Evolutionary conservation across 2,888 invertebrate species (phyloP).

Genomic region (Apantesis nais): DNA sequence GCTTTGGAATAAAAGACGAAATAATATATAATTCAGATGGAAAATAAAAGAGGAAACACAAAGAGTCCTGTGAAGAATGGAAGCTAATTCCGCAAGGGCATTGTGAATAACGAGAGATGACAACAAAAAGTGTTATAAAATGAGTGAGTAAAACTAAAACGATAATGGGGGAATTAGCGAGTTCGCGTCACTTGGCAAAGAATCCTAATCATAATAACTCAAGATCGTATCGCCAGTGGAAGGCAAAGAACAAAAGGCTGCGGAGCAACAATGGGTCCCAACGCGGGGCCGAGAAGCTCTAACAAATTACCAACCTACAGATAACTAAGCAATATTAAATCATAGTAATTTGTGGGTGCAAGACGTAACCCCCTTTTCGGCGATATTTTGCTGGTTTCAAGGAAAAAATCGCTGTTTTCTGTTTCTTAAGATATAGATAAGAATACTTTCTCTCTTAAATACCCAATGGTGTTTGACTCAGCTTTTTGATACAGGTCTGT

Average conservation of each 20-base stretch:
- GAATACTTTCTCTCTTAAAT: slow-evolving; percentile 13
- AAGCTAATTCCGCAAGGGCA: slow-evolving; percentile 27
- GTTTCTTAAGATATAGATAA: slow-evolving; percentile 56
- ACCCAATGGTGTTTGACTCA: background rate
- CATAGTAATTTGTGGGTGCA: slow-evolving; percentile 84
- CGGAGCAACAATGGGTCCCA: slow-evolving; percentile 81
- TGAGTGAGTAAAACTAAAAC: slow-evolving; percentile 70
- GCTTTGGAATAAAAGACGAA: slow-evolving; percentile 1
- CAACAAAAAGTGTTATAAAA: slow-evolving; percentile 55
- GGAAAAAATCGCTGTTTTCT: slow-evolving; percentile 56
- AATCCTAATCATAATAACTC: slow-evolving; percentile 86
- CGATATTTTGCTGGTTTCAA: slow-evolving; percentile 67
- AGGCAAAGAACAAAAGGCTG: slow-evolving; percentile 84
- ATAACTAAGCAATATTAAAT: slow-evolving; percentile 86
- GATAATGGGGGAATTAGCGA: slow-evolving; percentile 81
- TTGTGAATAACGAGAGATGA: slow-evolving; percentile 36
- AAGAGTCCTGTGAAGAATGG: slow-evolving; percentile 33
- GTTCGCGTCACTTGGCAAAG: slow-evolving; percentile 82
- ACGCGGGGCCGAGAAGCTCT: slow-evolving; percentile 74
- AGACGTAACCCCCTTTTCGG: slow-evolving; percentile 72
- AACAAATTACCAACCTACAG: slow-evolving; percentile 84
- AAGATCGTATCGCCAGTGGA: slow-evolving; percentile 80
- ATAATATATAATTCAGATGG: slow-evolving; percentile 13
- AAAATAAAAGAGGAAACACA: slow-evolving; percentile 20
- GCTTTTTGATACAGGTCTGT: background rate